Percentiles rank a stretch among this genome's conserved stretches.
Conservation (phyloP, 2,113 vertebrate species). For the Phocoena sinus region DNA sequence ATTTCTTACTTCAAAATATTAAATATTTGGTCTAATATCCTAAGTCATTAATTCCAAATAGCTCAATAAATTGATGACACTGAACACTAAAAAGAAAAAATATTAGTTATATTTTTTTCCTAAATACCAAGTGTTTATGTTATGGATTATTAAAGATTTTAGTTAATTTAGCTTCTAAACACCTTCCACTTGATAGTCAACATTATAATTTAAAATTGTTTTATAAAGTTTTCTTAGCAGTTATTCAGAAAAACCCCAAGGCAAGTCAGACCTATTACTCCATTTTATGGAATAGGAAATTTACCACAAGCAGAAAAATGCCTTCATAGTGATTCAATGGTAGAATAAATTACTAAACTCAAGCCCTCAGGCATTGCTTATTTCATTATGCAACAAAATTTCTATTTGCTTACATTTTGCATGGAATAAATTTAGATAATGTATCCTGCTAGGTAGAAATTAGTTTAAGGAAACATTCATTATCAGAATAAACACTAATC, state of each 20-base stretch:
- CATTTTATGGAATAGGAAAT: background rate
- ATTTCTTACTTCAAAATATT: background rate
- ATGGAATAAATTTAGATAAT: background rate
- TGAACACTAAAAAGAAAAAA: background rate
- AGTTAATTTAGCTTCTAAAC: background rate
- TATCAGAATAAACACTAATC: background rate
- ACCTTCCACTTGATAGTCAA: background rate
- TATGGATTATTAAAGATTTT: background rate
- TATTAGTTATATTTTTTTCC: background rate
- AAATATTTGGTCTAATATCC: background rate
- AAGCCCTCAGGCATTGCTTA: background rate
- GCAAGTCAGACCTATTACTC: background rate
- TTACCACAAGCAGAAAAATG: background rate
- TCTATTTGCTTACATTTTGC: background rate
- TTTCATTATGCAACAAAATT: constrained; percentile 4
- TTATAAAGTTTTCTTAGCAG: background rate
- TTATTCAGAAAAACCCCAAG: background rate
- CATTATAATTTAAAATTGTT: background rate
- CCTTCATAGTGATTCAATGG: background rate
- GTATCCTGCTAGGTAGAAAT: background rate
- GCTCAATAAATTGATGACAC: background rate
- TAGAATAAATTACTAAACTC: background rate
- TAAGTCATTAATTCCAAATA: background rate
- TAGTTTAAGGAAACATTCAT: background rate
- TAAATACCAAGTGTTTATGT: background rate